A percentile compares a stretch with the other conserved stretches of the same genome.
Conservation (phyloP, 1,140 invertebrate genomes). For the Euwallacea similis region DNA sequence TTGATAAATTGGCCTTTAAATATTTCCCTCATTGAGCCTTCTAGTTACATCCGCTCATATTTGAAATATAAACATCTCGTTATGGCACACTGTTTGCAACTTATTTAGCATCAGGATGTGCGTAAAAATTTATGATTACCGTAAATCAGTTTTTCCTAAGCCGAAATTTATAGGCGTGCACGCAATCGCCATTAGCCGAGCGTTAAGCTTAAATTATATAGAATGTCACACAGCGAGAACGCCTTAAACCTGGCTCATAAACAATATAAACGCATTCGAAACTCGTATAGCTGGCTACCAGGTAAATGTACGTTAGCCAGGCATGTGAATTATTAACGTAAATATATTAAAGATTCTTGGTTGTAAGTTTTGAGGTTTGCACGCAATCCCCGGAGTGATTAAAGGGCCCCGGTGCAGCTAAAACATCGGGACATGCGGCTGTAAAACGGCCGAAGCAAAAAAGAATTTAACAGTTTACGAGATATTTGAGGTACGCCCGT, state of each 20-base stretch:
- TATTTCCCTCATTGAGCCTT: background rate
- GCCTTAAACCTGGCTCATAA: conserved; percentile 35
- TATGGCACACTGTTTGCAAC: background rate
- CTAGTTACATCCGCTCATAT: background rate
- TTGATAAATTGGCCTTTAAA: conserved; percentile 13
- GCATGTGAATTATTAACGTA: conserved; percentile 44
- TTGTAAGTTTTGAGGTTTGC: conserved; percentile 41
- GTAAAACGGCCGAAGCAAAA: too few species aligned
- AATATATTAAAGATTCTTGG: conserved; percentile 45
- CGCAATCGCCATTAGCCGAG: conserved; percentile 28
- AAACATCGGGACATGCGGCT: too few species aligned
- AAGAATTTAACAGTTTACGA: too few species aligned
- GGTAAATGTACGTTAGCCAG: conserved; percentile 45
- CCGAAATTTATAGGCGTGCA: conserved; percentile 27
- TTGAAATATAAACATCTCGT: conserved; percentile 4
- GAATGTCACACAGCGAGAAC: conserved; percentile 35
- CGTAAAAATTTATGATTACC: conserved; percentile 16
- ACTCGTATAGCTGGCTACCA: conserved; percentile 45
- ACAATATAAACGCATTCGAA: conserved; percentile 43
- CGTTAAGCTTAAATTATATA: conserved; percentile 32
- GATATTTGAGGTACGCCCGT: too few species aligned
- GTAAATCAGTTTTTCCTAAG: conserved; percentile 25
- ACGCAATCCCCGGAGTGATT: conserved; percentile 27
- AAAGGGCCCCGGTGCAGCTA: background rate
- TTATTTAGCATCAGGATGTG: conserved; percentile 13